Evolutionary conservation across 2,797 vertebrate species (phyloP), one percentile per base, ranked within the genome.

Genomic region (Balearica regulorum): DNA sequence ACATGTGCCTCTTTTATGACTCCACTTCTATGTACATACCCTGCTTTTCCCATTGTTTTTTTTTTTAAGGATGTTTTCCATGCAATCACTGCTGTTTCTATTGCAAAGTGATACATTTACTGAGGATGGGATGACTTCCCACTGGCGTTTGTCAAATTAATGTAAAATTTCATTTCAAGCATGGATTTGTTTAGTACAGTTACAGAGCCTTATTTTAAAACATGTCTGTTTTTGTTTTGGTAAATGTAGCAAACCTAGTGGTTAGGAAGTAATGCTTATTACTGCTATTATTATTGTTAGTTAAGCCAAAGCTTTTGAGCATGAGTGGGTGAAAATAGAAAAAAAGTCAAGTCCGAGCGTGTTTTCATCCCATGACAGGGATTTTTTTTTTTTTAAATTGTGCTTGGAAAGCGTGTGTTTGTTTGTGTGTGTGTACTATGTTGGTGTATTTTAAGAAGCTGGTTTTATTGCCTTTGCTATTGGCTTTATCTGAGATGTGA

Each of bases 141-240:
- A 14, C 29, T 53, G 29, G 7, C 16, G 33, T 79, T 93, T 90
- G 35, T 76, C 24, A 87, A 69, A 90, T 81, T 43, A 78, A 65
- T n/a, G 51, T 57, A 60, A 87, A 71, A 43, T 44, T 92, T 93
- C 5, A 72, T 53, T 82, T 84, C 53, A 89, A 82, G n/a, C 35
- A 37, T 9, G 4, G 6, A 73, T 77, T 92, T 73, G 8, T 87
- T 87, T 77, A 65, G 70, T 87, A 48, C 1, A 60, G 43, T 44
- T 21, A 37, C 20, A 58, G 33, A 78, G 9, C 37, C 75, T 89
- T 77, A 60, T 91, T 95, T 91, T 73, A 94, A 92, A 92, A 68
- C 35, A 28, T 49, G 64, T 61, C 87, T 87, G 64, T 1, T 95
- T 95, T 95, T 92, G 55, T 89, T 96, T 92, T 87, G 75, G 75